Base-by-base conservation (phyloP, 2,797 vertebrate species). In the Pteropus rufus region DNA sequence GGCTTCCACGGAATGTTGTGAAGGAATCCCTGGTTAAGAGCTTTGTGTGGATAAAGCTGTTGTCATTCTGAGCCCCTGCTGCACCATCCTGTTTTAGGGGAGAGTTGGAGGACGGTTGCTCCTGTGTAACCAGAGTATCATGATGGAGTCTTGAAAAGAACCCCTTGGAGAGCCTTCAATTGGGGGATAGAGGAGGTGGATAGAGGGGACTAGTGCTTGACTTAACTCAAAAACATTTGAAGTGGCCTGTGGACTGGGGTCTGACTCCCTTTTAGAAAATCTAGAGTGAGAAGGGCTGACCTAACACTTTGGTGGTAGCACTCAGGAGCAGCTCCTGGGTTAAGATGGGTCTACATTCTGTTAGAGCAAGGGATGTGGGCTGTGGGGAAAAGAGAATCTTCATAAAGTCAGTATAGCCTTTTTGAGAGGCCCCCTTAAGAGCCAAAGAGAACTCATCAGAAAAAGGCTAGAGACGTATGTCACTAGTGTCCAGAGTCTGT, bases 81-180 rank as follows among this genome's bases (percentile, higher is more conserved):
- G 24, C 34, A 7, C 10, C 0, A 0, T 34, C 36, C 31, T 24
- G 3, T 31, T 70, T 54, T 44, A 2, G 7, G 29, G 29, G 14
- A 9, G 31, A 10, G 3, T 5, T 62, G 19, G 58, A 76, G 7
- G n/a, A 90, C 0, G 1, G 26, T 7, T 60, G 54, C 10, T 64
- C 9, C 24, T 19, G 7, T 64, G 39, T 70, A 79, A 12, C 10
- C 10, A 21, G 29, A n/a, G 11, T 31, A 36, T 19, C 19, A 18
- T 1, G 7, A 29, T 36, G 69, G 34, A 41, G 36, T 83, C 76
- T 73, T 84, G 54, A 23, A 2, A 64, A 86, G 29, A 62, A 60
- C 34, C 10, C 7, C 31, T n/a, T 31, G 23, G 62, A 54, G 58
- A 92, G 24, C 65, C 56, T 84, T 64, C n/a, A 84, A 3, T 18